Evolutionary conservation across 1,140 invertebrate species (phyloP).

Genomic region (Orius insidiosus): DNA sequence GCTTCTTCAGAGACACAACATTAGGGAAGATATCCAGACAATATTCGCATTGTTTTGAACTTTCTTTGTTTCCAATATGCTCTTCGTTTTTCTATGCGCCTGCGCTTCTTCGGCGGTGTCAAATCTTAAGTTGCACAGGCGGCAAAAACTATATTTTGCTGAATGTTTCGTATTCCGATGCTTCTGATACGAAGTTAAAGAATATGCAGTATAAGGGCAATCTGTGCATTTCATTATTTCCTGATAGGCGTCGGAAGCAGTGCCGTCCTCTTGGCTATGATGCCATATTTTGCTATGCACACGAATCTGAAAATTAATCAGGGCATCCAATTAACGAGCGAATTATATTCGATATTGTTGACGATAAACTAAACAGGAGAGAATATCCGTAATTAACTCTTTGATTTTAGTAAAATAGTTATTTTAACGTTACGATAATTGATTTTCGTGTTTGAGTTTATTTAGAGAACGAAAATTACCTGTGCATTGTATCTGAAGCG

Average conservation of each 20-base stretch:
- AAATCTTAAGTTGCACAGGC: slow-evolving; percentile 45
- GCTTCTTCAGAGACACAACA: slow-evolving; percentile 40
- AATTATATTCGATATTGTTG: too few relatives aligned
- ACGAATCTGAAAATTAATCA: slow-evolving; percentile 32
- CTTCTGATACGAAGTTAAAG: slow-evolving; percentile 35
- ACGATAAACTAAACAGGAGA: too few relatives aligned
- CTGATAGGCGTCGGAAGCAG: slow-evolving; percentile 45
- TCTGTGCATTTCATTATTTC: slow-evolving; percentile 28
- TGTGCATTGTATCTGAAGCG: slow-evolving; percentile 52
- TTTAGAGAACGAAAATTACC: slow-evolving; percentile 26
- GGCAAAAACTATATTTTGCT: slow-evolving; percentile 38
- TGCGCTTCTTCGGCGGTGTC: slow-evolving; percentile 38
- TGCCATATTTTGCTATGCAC: slow-evolving; percentile 36
- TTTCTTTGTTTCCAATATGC: slow-evolving; percentile 25
- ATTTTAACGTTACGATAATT: too few relatives aligned
- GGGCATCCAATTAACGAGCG: too few relatives aligned
- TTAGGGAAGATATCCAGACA: slow-evolving; percentile 34
- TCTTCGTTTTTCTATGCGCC: slow-evolving; percentile 38
- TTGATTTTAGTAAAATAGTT: too few relatives aligned
- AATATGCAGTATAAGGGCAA: slow-evolving; percentile 26
- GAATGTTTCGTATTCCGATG: slow-evolving; percentile 30
- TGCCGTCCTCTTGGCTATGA: slow-evolving; percentile 27
- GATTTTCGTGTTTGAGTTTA: too few relatives aligned
- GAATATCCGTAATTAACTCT: too few relatives aligned
- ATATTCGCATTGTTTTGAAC: slow-evolving; percentile 36